These are phyloP conservation scores for Spodoptera frugiperda DNA, from an alignment of 1,140 invertebrate genomes.

Conservation along the genomic window DNA sequence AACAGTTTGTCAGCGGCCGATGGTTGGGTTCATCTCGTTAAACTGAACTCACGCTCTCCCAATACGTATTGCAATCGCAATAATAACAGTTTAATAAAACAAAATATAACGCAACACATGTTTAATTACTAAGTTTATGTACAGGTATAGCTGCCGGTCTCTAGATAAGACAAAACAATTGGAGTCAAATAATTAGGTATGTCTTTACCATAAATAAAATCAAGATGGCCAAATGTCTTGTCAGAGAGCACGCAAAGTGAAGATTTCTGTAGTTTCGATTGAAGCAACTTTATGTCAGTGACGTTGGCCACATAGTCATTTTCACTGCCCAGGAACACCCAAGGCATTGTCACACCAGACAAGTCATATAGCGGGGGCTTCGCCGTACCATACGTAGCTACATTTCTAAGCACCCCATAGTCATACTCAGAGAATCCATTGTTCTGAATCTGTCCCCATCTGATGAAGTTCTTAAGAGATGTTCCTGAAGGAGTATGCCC, in stretches of 20 bases:
- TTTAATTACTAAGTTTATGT: no score
- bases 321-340: constrained; percentile 75
- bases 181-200: constrained; percentile 61
- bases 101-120: no score
- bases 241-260: constrained; percentile 52
- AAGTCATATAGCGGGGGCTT: constrained; percentile 82
- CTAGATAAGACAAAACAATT: constrained; percentile 36
- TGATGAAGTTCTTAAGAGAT: constrained; percentile 89
- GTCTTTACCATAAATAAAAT: constrained; percentile 85
- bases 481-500: constrained; percentile 90
- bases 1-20: constrained; percentile 18
- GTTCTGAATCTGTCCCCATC: constrained; percentile 87
- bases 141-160: constrained; percentile 41
- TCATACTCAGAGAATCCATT: constrained; percentile 71
- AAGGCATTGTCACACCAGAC: constrained; percentile 75
- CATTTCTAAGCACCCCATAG: constrained; percentile 47
- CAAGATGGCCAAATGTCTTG: constrained; percentile 81
- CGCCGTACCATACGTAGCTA: constrained; percentile 71
- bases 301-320: constrained; percentile 80
- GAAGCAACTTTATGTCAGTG: constrained; percentile 57
- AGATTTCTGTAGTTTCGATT: constrained; percentile 49
- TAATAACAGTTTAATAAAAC: background rate
- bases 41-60: background rate
- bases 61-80: constrained; percentile 8
- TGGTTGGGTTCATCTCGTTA: constrained; percentile 11